Evolutionary conservation across 2,888 invertebrate genomes (phyloP), one percentile per base, ranked within the genome.

Genomic region (Chrysomela aeneicollis): DNA sequence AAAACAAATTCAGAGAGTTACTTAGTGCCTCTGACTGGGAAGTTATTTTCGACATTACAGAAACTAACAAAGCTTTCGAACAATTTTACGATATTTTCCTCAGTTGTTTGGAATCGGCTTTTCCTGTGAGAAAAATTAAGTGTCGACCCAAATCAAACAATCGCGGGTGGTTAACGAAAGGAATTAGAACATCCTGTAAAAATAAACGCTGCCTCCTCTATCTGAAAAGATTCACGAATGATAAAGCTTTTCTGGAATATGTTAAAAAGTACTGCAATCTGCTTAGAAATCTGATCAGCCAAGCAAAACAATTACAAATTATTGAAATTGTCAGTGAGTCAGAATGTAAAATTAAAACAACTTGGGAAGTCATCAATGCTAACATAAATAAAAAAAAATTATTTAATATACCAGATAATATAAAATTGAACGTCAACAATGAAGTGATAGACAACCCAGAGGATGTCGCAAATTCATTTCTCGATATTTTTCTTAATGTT

Each of bases 401-500:
- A 52, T 52, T 52, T 22, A 52, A 52, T 52, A 52, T 52, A 19
- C 5, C 26, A 26, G 6, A 26, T 26, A 26, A 26, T 6, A 26
- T 32, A 15, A 26, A 52, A 52, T 30, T 52, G 18, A 52, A 52
- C 4, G 1, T 30, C 5, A 32, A 52, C 32, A 52, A 17, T 30
- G 30, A 15, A 52, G 15, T 52, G 5, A 52, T 32, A 52, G 32
- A 52, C 15, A 30, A 52, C 10, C 52, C 52, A 21, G n/a, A n/a
- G n/a, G n/a, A n/a, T n/a, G n/a, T n/a, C n/a, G n/a, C n/a, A n/a
- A n/a, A n/a, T 10, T 54, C 57, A 67, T 92, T 91, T 12, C 35
- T 35, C 12, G 35, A 35, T 67, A 93, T 82, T 77, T 87, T 87
- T 74, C 84, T 89, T 81, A 94, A 91, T 67, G 89, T 87, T 47